Conservation (phyloP, 2,888 invertebrate species). For the Osmoderma eremita region DNA sequence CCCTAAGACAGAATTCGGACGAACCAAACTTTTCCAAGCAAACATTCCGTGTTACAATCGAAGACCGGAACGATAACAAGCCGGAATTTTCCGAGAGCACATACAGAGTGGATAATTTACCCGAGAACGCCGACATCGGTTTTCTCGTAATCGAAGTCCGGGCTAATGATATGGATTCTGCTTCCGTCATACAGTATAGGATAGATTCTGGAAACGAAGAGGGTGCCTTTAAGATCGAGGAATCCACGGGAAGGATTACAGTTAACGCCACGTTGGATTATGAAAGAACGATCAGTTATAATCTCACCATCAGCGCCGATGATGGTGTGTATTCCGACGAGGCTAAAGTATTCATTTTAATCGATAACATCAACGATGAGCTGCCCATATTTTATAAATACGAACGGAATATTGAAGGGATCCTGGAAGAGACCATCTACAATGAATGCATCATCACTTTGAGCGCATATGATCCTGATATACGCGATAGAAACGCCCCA, state of each 20-base stretch:
- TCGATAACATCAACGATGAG: constrained; percentile 93
- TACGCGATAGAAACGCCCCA: constrained; percentile 76
- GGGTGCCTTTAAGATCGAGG: constrained; percentile 87
- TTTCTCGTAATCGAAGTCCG: constrained; percentile 87
- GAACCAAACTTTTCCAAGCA: constrained; percentile 82
- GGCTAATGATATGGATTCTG: constrained; percentile 89
- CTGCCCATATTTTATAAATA: constrained; percentile 82
- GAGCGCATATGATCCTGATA: constrained; percentile 87
- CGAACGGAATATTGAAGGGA: constrained; percentile 77
- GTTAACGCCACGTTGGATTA: constrained; percentile 84
- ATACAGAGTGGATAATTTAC: constrained; percentile 79
- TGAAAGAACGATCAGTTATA: constrained; percentile 86
- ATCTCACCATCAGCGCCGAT: constrained; percentile 82
- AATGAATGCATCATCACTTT: constrained; percentile 78
- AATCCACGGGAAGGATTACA: constrained; percentile 84
- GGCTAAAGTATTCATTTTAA: constrained; percentile 84
- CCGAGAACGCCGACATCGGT: constrained; percentile 86
- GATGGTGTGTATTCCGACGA: constrained; percentile 87
- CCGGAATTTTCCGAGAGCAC: constrained; percentile 85
- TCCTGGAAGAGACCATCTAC: constrained; percentile 75
- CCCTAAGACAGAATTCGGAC: constrained; percentile 68
- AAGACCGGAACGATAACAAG: constrained; percentile 95
- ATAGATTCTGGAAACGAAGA: constrained; percentile 88
- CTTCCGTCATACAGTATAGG: constrained; percentile 86
- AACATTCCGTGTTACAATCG: constrained; percentile 89